These are phyloP conservation scores for Daubentonia madagascariensis DNA, from an alignment of 2,113 vertebrate species.

Conservation along the genomic window DNA sequence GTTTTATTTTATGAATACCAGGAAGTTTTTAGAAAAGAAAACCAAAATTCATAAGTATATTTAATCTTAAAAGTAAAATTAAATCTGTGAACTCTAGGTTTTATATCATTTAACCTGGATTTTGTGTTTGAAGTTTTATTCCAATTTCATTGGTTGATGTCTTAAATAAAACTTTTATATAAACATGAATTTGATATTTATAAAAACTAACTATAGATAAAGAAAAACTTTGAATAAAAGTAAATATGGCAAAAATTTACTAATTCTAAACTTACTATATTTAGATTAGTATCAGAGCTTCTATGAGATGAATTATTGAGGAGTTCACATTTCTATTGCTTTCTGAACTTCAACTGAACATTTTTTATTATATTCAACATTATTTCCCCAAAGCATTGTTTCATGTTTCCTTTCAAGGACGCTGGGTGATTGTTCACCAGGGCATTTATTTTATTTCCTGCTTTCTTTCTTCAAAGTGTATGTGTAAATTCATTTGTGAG, in stretches of 20 bases:
- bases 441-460: not conserved
- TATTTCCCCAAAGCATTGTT: not conserved
- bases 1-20: not conserved
- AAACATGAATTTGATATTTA: not conserved
- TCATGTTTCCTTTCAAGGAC: not conserved
- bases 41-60: not conserved
- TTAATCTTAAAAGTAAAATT: not conserved
- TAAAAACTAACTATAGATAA: not conserved
- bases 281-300: not conserved
- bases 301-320: not conserved
- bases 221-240: not conserved
- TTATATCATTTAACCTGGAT: not conserved
- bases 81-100: not conserved
- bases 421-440: not conserved
- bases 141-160: not conserved
- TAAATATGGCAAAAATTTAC: not conserved
- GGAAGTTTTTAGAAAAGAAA: not conserved
- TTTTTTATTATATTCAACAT: not conserved
- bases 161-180: not conserved
- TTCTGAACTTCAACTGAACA: not conserved
- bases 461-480: not conserved
- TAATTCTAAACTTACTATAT: not conserved
- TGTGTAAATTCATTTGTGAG: not conserved
- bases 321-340: not conserved
- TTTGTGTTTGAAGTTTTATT: not conserved